Conservation (phyloP, 2,113 vertebrate species). For the Lepidiolamprologus cunningtoni region DNA sequence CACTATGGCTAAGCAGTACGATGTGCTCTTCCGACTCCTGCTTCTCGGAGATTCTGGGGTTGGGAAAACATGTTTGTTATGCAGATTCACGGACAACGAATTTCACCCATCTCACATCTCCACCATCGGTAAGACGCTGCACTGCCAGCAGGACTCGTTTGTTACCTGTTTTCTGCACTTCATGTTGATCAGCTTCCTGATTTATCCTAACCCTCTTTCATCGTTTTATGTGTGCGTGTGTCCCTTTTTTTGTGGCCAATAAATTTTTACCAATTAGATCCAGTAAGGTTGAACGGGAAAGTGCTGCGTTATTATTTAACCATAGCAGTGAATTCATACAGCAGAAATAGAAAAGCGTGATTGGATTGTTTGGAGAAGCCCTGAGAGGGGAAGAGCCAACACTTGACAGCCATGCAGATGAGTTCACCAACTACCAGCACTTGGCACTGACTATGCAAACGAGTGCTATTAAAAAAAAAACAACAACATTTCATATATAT, state of each 20-base stretch:
- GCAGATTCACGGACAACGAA: conserved; percentile 97
- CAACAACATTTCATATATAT: too few species aligned
- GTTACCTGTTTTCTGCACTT: background rate
- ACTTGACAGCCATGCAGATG: conserved; percentile 18
- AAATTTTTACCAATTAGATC: background rate
- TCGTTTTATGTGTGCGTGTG: background rate
- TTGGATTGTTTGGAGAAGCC: background rate
- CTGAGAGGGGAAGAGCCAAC: background rate
- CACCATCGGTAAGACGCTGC: conserved; percentile 85
- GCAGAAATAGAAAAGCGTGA: background rate
- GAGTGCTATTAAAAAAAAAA: background rate
- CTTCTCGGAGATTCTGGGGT: conserved; percentile 95
- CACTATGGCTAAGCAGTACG: conserved; percentile 94
- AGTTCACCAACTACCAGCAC: conserved; percentile 24
- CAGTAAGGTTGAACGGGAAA: background rate
- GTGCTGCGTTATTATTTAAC: background rate
- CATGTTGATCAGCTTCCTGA: background rate
- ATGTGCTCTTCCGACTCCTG: conserved; percentile 93
- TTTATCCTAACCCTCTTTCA: background rate
- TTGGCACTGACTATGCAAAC: background rate
- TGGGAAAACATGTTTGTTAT: conserved; percentile 95
- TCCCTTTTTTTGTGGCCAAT: background rate
- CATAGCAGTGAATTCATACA: background rate
- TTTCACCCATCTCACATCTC: conserved; percentile 98
- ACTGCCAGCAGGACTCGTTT: background rate